These are phyloP conservation scores for Microchrysa polita DNA, from an alignment of 2,888 invertebrate species.

Conservation along the genomic window DNA sequence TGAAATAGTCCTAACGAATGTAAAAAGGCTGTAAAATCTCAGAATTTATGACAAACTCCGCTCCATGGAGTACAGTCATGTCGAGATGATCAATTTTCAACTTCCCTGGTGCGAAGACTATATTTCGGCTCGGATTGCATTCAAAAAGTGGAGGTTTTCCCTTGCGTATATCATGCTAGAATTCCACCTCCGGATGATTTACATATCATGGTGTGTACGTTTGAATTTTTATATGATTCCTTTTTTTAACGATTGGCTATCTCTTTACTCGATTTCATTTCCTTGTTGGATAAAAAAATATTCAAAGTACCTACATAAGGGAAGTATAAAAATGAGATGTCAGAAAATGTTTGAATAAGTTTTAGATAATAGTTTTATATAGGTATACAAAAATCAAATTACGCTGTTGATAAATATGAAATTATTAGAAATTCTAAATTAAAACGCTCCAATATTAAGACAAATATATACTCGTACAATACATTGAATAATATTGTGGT, in stretches of 20 bases:
- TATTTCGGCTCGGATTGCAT: slow-evolving; percentile 48
- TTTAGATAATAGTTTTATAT: too few relatives aligned
- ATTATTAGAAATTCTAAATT: too few relatives aligned
- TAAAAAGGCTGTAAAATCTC: slow-evolving; percentile 47
- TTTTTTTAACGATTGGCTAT: slow-evolving; percentile 38
- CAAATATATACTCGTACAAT: too few relatives aligned
- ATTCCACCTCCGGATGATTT: slow-evolving; percentile 49
- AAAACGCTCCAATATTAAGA: too few relatives aligned
- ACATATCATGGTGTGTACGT: slow-evolving; percentile 46
- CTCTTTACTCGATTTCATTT: slow-evolving; percentile 48
- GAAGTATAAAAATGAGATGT: slow-evolving; percentile 42
- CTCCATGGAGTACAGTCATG: slow-evolving; percentile 22
- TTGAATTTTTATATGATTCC: slow-evolving; percentile 21
- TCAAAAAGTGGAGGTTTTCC: background rate
- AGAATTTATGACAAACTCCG: slow-evolving; percentile 46
- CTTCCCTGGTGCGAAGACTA: slow-evolving; percentile 46
- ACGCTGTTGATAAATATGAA: too few relatives aligned
- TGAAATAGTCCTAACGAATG: background rate
- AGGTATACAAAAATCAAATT: too few relatives aligned
- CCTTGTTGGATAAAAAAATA: slow-evolving; percentile 44
- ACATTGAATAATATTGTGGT: too few relatives aligned
- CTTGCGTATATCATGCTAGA: slow-evolving; percentile 42
- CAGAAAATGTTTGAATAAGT: too few relatives aligned
- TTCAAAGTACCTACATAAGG: background rate
- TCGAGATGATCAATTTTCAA: slow-evolving; percentile 50